Conservation (phyloP, 2,797 vertebrate genomes). For the Alca torda region DNA sequence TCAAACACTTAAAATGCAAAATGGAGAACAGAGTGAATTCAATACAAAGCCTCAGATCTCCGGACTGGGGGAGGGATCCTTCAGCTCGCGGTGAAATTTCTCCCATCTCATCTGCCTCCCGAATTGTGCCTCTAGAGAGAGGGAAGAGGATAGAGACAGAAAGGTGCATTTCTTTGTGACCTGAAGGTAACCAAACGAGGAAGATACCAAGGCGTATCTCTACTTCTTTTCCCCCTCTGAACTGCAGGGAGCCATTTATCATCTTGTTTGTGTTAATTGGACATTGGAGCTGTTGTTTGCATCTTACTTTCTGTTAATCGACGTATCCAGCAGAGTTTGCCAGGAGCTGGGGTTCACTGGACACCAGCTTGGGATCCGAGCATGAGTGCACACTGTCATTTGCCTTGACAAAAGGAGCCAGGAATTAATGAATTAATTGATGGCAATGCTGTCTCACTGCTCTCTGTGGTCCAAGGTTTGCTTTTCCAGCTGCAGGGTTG, state of each 20-base stretch:
- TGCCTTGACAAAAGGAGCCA: not conserved
- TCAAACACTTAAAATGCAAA: not conserved
- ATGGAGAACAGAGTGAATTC: not conserved
- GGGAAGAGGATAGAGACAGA: not conserved
- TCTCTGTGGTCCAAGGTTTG: not conserved
- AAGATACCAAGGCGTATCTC: not conserved
- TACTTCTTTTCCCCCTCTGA: not conserved
- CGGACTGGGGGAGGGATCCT: not conserved
- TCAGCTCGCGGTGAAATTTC: not conserved
- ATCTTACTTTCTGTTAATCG: not conserved
- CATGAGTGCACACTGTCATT: not conserved
- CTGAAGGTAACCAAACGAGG: not conserved
- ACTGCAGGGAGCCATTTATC: not conserved
- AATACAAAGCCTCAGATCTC: not conserved
- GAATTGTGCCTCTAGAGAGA: not conserved
- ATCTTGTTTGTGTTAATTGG: not conserved
- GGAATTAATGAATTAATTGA: not conserved
- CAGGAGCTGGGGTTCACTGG: not conserved
- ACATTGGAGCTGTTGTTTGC: not conserved
- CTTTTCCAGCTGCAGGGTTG: not conserved
- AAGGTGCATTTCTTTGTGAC: not conserved
- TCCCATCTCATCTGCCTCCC: not conserved
- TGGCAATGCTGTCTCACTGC: not conserved
- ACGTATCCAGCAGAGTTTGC: not conserved
- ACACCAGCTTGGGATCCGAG: not conserved